phyloP scores from a whole-genome alignment of 2,888 invertebrate genomes.

The Phanerotoma sp. region DNA sequence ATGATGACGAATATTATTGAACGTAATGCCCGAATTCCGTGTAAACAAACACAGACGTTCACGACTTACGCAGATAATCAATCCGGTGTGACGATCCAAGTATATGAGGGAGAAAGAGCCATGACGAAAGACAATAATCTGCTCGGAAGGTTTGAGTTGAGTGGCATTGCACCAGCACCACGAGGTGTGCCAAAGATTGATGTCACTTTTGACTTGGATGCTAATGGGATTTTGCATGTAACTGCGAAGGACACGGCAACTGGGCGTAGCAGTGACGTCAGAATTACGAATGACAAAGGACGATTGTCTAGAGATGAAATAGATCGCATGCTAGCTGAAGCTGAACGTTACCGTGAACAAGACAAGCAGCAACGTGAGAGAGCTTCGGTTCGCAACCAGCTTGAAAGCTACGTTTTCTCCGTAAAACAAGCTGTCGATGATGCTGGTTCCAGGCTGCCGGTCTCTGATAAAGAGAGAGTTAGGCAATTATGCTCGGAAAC shows the following conservation, averaged over 20 bases:
- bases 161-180: slow-evolving; percentile 71
- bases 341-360: slow-evolving; percentile 70
- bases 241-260: slow-evolving; percentile 61
- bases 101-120: too few relatives aligned
- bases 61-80: slow-evolving; percentile 70
- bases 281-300: slow-evolving; percentile 79
- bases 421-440: slow-evolving; percentile 69
- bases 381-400: slow-evolving; percentile 68
- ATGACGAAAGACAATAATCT: slow-evolving; percentile 78
- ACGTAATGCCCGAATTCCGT: slow-evolving; percentile 61
- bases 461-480: slow-evolving; percentile 56
- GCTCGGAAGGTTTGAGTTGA: slow-evolving; percentile 65
- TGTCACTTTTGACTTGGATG: slow-evolving; percentile 73
- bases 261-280: slow-evolving; percentile 74
- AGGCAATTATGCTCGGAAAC: slow-evolving; percentile 63
- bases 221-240: slow-evolving; percentile 69
- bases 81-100: slow-evolving; percentile 62
- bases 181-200: slow-evolving; percentile 69
- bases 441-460: slow-evolving; percentile 64
- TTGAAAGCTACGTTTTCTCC: slow-evolving; percentile 71
- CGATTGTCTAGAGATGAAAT: slow-evolving; percentile 78
- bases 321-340: slow-evolving; percentile 73
- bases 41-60: slow-evolving; percentile 62
- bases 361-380: slow-evolving; percentile 69
- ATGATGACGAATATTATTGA: slow-evolving; percentile 69